These are phyloP conservation scores for Actinemys pallida DNA, from an alignment of 2,113 vertebrate genomes.

Conservation along the genomic window DNA sequence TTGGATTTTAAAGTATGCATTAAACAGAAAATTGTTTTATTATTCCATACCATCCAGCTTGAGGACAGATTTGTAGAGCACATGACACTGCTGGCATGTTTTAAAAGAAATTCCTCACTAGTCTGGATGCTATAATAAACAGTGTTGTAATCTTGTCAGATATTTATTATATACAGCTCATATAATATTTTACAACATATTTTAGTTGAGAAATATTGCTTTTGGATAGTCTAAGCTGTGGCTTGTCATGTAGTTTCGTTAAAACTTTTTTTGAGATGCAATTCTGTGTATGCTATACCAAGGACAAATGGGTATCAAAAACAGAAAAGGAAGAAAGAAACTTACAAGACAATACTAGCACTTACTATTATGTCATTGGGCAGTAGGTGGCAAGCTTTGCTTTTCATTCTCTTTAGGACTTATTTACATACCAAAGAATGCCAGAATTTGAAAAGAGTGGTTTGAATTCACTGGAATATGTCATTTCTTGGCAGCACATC, in stretches of 20 bases:
- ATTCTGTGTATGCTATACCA: background rate
- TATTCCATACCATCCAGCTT: background rate
- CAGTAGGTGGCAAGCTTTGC: slow-evolving; percentile 87
- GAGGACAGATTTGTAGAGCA: slow-evolving; percentile 8
- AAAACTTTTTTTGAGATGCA: background rate
- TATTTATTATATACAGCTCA: slow-evolving; percentile 27
- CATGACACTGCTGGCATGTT: slow-evolving; percentile 3
- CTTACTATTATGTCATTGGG: slow-evolving; percentile 76
- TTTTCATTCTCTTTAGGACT: slow-evolving; percentile 73
- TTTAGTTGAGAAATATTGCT: background rate
- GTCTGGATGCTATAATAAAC: slow-evolving; percentile 51
- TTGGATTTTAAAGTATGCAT: background rate
- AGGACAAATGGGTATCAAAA: background rate
- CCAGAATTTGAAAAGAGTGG: slow-evolving; percentile 69
- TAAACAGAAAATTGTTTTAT: slow-evolving; percentile 23
- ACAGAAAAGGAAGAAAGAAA: background rate
- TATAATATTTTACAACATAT: background rate
- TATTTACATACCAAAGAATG: slow-evolving; percentile 59
- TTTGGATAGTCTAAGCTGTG: background rate
- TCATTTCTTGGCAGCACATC: slow-evolving; percentile 69
- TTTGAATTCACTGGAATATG: slow-evolving; percentile 73
- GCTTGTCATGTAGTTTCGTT: background rate
- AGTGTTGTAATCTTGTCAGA: slow-evolving; percentile 7
- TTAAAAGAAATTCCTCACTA: slow-evolving; percentile 63
- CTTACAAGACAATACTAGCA: background rate